Evolutionary conservation across 2,113 vertebrate genomes (phyloP), one percentile per base, ranked within the genome.

Genomic region (Hydrolagus affinis): DNA sequence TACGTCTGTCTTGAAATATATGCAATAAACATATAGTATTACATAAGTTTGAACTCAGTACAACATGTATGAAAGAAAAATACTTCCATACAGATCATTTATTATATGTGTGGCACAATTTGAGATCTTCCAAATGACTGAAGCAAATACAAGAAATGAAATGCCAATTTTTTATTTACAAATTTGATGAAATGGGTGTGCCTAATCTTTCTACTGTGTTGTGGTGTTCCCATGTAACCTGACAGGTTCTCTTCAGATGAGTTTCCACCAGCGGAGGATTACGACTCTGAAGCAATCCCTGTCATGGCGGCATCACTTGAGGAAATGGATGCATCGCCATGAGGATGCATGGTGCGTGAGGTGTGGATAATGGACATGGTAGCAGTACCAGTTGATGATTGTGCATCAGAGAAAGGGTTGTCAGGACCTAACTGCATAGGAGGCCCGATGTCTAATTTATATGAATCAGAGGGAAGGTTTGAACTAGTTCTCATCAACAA

Each of bases 131-230:
- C 78, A 83, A 83, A 83, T 83, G 66, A 83, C 78, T 28, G 78
- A 83, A 83, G 78, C 78, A 83, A 83, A 83, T 83, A 83, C 78
- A 64, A 83, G 78, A 32, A 75, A 32, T 83, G 62, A 83, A 83
- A 83, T 83, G 78, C 28, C 78, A 66, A 30, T 83, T 83, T 32
- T 32, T 83, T 83, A 30, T 66, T 83, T 83, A 66, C 64, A 60
- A 83, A 66, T 66, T 30, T 66, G 60, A 83, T 83, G 78, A 83
- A 83, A 66, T 66, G 62, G 64, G 78, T 62, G 62, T 83, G 78
- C 78, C 78, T 83, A 83, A 83, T 64, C 25, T 32, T 83, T 83
- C 25, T 83, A 83, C 62, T 83, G 78, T 68, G 78, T 44, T 44
- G 77, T 83, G 66, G 60, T 30, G 62, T 83, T 21, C 66, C 78